Conservation (phyloP, 2,888 invertebrate genomes). For the Mycogona germanica region DNA sequence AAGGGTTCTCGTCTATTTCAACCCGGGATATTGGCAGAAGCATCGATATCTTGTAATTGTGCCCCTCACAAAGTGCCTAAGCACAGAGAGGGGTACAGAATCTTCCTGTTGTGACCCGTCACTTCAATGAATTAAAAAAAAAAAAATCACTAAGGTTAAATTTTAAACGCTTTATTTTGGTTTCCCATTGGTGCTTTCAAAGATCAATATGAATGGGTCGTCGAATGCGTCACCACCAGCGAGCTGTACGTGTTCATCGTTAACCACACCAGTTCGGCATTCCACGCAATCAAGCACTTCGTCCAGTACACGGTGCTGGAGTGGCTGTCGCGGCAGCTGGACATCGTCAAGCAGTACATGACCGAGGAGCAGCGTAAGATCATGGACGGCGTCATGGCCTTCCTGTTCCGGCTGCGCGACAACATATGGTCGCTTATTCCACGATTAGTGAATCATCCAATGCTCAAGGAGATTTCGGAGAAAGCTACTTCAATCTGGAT, state of each 20-base stretch:
- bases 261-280: not conserved
- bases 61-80: too few species aligned
- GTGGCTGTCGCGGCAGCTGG: not conserved
- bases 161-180: too few species aligned
- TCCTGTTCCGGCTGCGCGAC: not conserved
- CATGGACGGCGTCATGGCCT: conserved; percentile 4
- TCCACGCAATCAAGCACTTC: not conserved
- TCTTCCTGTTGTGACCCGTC: too few species aligned
- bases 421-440: not conserved
- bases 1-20: too few species aligned
- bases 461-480: too few species aligned
- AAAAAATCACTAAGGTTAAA: too few species aligned
- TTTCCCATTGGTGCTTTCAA: not conserved
- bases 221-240: conserved; percentile 3
- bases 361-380: conserved; percentile 1
- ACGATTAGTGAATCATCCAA: not conserved
- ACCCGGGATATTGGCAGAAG: too few species aligned
- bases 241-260: conserved; percentile 6
- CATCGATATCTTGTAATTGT: too few species aligned
- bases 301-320: not conserved
- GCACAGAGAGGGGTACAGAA: too few species aligned
- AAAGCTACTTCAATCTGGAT: too few species aligned
- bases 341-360: conserved; percentile 3
- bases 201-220: not conserved
- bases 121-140: too few species aligned